Percentiles rank a stretch among this genome's conserved stretches.
Evolutionary conservation across 2,113 vertebrate species (phyloP).

Genomic region (Sinocyclocheilus anshuiensis): DNA sequence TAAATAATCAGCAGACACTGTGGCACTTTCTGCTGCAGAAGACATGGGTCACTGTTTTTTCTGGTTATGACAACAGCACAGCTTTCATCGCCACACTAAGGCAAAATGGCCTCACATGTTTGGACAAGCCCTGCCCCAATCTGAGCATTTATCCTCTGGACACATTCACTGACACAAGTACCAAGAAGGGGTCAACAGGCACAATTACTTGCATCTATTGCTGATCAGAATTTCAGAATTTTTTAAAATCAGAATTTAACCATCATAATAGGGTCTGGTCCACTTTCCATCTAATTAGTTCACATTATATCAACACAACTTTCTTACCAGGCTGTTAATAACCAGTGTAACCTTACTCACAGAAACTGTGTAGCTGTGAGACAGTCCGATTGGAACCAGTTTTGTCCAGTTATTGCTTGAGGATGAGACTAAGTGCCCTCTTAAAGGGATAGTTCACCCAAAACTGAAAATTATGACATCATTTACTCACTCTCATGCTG

Average conservation of each 20-base stretch:
- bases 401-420: background rate
- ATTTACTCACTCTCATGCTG: too few relatives aligned
- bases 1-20: conserved; percentile 17
- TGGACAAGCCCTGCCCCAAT: conserved; percentile 41
- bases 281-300: too few relatives aligned
- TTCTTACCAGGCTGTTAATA: background rate
- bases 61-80: conserved; percentile 65
- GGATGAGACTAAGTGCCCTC: background rate
- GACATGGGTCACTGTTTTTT: conserved; percentile 60
- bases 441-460: too few relatives aligned
- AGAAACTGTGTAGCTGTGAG: background rate
- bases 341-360: background rate
- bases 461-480: too few relatives aligned
- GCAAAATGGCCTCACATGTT: conserved; percentile 58
- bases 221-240: background rate
- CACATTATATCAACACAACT: too few relatives aligned
- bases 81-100: conserved; percentile 54
- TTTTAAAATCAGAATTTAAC: too few relatives aligned
- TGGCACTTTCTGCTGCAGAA: conserved; percentile 34
- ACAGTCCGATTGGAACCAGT: background rate
- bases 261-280: too few relatives aligned
- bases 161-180: conserved; percentile 16
- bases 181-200: conserved; percentile 10
- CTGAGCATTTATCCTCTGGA: conserved; percentile 14
- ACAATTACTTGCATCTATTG: background rate